These are phyloP conservation scores for Coracopsis vasa DNA, from an alignment of 2,113 vertebrate genomes.

Conservation along the genomic window DNA sequence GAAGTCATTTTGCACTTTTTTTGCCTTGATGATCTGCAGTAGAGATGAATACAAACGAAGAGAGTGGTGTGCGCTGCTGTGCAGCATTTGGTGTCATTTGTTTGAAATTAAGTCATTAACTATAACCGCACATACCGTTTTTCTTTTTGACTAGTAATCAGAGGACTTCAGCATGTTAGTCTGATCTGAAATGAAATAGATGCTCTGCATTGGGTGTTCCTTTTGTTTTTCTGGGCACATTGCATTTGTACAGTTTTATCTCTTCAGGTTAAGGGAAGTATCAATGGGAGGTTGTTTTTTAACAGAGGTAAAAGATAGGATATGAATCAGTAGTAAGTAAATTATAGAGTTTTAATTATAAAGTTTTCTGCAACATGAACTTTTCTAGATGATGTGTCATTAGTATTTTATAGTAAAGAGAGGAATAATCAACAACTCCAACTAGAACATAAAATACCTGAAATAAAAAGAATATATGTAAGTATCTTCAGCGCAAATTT, in stretches of 20 bases:
- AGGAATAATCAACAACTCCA: slow-evolving; percentile 16
- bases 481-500: neutral
- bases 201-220: neutral
- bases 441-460: neutral
- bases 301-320: neutral
- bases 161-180: neutral
- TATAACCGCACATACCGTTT: neutral
- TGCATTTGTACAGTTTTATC: neutral
- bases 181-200: neutral
- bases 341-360: neutral
- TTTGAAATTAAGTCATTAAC: neutral
- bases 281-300: neutral
- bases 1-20: neutral
- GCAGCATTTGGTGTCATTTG: neutral
- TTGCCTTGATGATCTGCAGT: neutral
- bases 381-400: neutral
- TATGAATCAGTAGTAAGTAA: neutral
- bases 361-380: neutral
- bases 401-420: neutral
- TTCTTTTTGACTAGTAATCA: neutral
- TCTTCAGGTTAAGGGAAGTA: neutral
- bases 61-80: neutral
- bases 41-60: neutral
- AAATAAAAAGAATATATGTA: neutral
- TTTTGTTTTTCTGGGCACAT: neutral